Evolutionary conservation across 2,113 vertebrate genomes (phyloP).

Genomic region (Gadus macrocephalus): DNA sequence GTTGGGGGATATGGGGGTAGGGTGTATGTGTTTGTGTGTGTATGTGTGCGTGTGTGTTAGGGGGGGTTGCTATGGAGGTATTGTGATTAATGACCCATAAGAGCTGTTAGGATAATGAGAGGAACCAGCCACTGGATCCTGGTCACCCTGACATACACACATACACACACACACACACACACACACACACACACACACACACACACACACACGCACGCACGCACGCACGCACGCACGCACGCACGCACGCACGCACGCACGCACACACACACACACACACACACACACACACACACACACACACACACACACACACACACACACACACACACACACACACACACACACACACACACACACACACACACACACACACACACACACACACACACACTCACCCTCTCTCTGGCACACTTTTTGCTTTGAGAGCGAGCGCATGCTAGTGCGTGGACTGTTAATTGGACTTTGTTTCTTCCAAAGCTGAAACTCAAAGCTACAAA

Average conservation of each 20-base stretch:
- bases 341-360: background rate
- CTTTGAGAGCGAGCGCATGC: background rate
- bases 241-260: background rate
- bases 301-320: background rate
- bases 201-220: background rate
- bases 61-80: background rate
- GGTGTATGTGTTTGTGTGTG: background rate
- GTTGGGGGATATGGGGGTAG: background rate
- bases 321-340: background rate
- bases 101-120: slow-evolving; percentile 1
- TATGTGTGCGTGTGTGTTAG: background rate
- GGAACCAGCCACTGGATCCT: background rate
- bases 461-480: background rate
- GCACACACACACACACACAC: background rate
- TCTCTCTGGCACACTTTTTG: background rate
- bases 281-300: background rate
- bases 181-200: background rate
- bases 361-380: background rate
- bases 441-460: background rate
- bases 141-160: background rate
- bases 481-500: background rate
- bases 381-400: no score
- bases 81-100: slow-evolving; percentile 1
- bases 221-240: background rate
- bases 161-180: background rate